Conservation (phyloP, 1,140 invertebrate genomes). For the Drosophila triauraria region DNA sequence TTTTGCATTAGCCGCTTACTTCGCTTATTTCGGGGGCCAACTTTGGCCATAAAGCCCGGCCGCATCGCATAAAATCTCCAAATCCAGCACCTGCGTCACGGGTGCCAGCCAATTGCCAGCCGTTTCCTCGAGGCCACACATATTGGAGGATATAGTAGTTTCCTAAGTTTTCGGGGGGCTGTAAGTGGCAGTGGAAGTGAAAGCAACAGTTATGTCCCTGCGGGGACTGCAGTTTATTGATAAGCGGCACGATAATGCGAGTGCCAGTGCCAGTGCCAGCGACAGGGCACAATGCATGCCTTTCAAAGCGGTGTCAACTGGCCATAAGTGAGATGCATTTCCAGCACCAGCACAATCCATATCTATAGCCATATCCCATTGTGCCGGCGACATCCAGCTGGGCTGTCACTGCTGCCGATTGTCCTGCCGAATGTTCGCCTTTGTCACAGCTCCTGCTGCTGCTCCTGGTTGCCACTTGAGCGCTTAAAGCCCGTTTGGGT, state of each 20-base stretch:
- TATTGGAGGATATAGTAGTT: slow-evolving; percentile 20
- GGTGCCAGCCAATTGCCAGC: slow-evolving; percentile 6
- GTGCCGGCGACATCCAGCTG: slow-evolving; percentile 46
- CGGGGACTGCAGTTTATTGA: slow-evolving; percentile 49
- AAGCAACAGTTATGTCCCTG: slow-evolving; percentile 64
- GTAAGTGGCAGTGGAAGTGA: slow-evolving; percentile 10
- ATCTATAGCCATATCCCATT: slow-evolving; percentile 55
- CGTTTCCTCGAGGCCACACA: slow-evolving; percentile 5
- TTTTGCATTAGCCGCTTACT: slow-evolving; percentile 27
- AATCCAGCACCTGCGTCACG: slow-evolving; percentile 32
- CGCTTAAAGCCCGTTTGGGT: slow-evolving; percentile 77
- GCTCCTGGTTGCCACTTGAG: slow-evolving; percentile 22
- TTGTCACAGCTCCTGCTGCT: slow-evolving; percentile 17
- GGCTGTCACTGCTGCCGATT: slow-evolving; percentile 44
- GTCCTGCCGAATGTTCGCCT: slow-evolving; percentile 28
- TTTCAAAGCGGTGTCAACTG: slow-evolving; percentile 56
- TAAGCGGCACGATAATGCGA: slow-evolving; percentile 59
- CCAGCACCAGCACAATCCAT: slow-evolving; percentile 21
- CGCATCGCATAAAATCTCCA: slow-evolving; percentile 13
- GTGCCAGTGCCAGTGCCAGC: slow-evolving; percentile 35
- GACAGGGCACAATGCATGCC: slow-evolving; percentile 25
- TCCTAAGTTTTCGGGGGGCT: slow-evolving; percentile 16
- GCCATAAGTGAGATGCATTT: slow-evolving; percentile 61
- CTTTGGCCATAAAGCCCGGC: slow-evolving; percentile 35
- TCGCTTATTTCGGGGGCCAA: slow-evolving; percentile 6